These are phyloP conservation scores for Scortum barcoo DNA, from an alignment of 2,113 vertebrate species.

Conservation along the genomic window DNA sequence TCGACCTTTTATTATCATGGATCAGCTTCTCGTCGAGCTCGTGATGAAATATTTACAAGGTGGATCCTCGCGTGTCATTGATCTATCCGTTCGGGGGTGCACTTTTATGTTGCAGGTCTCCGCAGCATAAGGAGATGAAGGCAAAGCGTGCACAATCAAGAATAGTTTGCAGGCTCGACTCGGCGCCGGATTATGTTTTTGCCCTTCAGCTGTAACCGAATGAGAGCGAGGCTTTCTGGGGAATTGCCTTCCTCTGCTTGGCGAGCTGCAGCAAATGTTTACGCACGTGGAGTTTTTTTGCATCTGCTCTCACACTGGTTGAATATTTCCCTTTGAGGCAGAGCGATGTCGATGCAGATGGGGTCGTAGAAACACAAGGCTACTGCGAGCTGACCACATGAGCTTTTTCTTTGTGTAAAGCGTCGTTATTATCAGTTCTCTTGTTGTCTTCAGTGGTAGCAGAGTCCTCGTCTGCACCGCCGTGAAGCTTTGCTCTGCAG, in stretches of 20 bases:
- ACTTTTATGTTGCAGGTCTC: constrained; percentile 34
- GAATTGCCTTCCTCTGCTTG: constrained; percentile 33
- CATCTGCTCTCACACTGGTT: constrained; percentile 29
- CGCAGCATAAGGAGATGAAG: constrained; percentile 41
- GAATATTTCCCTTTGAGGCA: constrained; percentile 19
- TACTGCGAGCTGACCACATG: not conserved
- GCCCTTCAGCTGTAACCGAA: constrained; percentile 56
- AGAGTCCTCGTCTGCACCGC: not conserved
- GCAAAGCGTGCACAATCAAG: constrained; percentile 22
- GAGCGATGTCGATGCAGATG: not conserved
- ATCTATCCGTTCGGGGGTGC: constrained; percentile 26
- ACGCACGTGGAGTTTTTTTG: constrained; percentile 5
- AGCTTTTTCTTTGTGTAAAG: not conserved
- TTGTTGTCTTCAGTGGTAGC: not conserved
- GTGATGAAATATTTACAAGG: constrained; percentile 60
- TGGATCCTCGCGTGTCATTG: constrained; percentile 36
- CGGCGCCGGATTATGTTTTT: constrained; percentile 51
- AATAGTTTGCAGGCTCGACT: constrained; percentile 35
- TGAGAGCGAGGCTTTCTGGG: constrained; percentile 42
- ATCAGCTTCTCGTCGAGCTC: not conserved
- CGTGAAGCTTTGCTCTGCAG: constrained; percentile 2
- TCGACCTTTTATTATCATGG: constrained; percentile 1
- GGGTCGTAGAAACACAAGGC: not conserved
- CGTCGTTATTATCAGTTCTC: not conserved
- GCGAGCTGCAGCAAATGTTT: constrained; percentile 17